Conservation (phyloP, 1,140 invertebrate species). For the Papilio polytes region DNA sequence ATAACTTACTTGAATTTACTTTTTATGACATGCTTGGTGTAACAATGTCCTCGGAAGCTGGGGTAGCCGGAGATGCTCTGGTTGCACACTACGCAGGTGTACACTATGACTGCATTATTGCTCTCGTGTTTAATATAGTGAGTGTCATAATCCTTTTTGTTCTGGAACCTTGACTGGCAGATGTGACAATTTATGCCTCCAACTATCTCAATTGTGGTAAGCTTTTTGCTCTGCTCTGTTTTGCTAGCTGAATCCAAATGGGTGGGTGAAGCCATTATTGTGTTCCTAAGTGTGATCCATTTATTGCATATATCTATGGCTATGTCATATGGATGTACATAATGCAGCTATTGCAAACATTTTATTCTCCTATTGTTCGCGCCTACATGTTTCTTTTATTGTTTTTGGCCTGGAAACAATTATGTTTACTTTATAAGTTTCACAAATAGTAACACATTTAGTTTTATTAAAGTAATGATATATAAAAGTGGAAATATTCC, state of each 20-base stretch:
- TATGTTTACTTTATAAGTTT: constrained; percentile 10
- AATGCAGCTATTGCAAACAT: constrained; percentile 64
- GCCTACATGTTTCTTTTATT: constrained; percentile 70
- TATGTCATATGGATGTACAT: constrained; percentile 67
- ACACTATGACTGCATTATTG: constrained; percentile 57
- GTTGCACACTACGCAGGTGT: constrained; percentile 72
- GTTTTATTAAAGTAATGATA: background rate
- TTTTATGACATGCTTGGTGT: constrained; percentile 69
- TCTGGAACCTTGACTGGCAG: constrained; percentile 63
- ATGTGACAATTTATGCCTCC: constrained; percentile 74
- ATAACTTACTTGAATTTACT: constrained; percentile 71
- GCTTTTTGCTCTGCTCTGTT: constrained; percentile 51
- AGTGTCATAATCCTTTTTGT: constrained; percentile 71
- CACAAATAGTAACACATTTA: background rate
- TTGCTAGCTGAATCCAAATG: constrained; percentile 41
- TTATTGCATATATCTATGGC: constrained; percentile 58
- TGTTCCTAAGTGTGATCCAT: constrained; percentile 72
- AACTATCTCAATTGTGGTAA: constrained; percentile 73
- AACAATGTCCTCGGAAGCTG: constrained; percentile 77
- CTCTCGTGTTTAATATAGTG: constrained; percentile 66
- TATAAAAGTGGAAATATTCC: background rate
- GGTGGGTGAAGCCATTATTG: constrained; percentile 64
- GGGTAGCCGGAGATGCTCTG: constrained; percentile 67
- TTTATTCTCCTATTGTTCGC: constrained; percentile 54
- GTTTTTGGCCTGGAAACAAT: constrained; percentile 57